Conservation (phyloP, 2,888 invertebrate species). For the Ptycholaimellus sp. region DNA sequence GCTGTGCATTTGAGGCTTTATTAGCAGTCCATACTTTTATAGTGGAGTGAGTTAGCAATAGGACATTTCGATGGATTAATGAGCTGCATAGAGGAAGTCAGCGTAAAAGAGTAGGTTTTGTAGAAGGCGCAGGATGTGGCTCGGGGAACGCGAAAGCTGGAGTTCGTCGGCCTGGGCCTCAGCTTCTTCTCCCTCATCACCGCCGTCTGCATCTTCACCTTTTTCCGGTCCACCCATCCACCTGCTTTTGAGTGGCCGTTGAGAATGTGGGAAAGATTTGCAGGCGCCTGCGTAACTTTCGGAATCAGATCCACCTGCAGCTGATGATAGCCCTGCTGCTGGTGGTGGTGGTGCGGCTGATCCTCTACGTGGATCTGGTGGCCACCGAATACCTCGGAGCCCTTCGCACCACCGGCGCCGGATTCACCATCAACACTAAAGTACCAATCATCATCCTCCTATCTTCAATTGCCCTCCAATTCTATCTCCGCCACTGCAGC, state of each 20-base stretch:
- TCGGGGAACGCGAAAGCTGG: constrained; percentile 52
- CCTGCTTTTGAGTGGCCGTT: constrained; percentile 47
- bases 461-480: neutral
- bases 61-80: too few relatives aligned
- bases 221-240: constrained; percentile 45
- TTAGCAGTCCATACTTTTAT: too few relatives aligned
- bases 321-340: constrained; percentile 31
- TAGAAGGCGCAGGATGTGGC: constrained; percentile 59
- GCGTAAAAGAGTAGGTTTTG: too few relatives aligned
- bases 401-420: constrained; percentile 19
- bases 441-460: neutral
- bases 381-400: constrained; percentile 23
- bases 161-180: constrained; percentile 49
- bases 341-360: constrained; percentile 29
- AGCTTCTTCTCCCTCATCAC: constrained; percentile 49
- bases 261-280: constrained; percentile 28
- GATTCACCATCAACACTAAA: constrained; percentile 29
- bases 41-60: too few relatives aligned
- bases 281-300: constrained; percentile 30
- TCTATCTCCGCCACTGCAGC: constrained; percentile 35
- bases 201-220: constrained; percentile 53
- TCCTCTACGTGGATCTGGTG: constrained; percentile 30
- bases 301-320: constrained; percentile 32
- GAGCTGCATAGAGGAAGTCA: too few relatives aligned
- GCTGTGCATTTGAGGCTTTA: too few relatives aligned